These are phyloP conservation scores for Coptodon bakossiorum DNA, from an alignment of 2,113 vertebrate species.

Conservation along the genomic window DNA sequence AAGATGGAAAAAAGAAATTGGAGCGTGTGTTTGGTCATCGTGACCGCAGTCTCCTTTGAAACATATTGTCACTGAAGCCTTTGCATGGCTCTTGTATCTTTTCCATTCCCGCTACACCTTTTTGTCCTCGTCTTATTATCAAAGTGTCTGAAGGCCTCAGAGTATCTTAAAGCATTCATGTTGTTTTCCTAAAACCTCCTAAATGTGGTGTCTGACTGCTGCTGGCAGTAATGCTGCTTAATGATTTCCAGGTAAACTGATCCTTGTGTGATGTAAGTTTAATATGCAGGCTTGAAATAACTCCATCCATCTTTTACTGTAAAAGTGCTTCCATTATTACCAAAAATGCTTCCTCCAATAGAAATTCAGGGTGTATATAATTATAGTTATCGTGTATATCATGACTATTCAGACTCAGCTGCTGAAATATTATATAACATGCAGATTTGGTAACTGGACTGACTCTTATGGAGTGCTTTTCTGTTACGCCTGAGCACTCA, in stretches of 20 bases:
- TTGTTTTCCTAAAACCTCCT: neutral
- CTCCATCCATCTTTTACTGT: neutral
- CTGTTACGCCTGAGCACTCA: neutral
- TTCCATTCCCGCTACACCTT: neutral
- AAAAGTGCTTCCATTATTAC: neutral
- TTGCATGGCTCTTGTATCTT: neutral
- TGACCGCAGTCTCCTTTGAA: neutral
- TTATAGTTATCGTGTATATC: accelerated
- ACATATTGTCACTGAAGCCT: neutral
- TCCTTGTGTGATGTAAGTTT: neutral
- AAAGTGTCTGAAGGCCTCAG: neutral
- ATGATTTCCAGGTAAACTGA: neutral
- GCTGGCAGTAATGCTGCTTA: neutral
- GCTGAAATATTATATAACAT: neutral
- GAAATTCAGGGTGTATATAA: neutral
- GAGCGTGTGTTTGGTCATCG: neutral
- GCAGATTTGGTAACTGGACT: neutral
- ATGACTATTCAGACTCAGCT: neutral
- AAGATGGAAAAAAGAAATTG: neutral
- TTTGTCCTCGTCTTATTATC: neutral
- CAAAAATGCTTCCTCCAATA: neutral
- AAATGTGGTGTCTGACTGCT: neutral
- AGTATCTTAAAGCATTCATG: neutral
- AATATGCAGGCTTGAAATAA: neutral
- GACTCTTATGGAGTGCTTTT: neutral